phyloP scores from a whole-genome alignment of 2,888 invertebrate species.

The Horisme vitalbata region DNA sequence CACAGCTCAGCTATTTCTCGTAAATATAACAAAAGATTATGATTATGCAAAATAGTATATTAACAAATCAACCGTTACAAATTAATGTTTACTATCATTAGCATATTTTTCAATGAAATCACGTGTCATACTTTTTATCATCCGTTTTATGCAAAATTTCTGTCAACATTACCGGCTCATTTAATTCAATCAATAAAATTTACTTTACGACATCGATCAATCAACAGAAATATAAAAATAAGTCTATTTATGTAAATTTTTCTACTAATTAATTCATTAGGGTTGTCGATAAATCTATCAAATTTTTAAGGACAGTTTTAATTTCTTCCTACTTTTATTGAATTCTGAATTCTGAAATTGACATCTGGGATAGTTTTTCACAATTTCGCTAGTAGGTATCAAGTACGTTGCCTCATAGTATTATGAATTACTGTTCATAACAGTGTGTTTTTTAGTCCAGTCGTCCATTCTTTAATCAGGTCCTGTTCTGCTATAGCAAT shows the following conservation, averaged over 20 bases:
- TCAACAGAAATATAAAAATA: constrained; percentile 49
- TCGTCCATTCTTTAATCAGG: too few species aligned
- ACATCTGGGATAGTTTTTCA: too few species aligned
- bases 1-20: constrained; percentile 32
- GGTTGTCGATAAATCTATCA: constrained; percentile 54
- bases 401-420: too few species aligned
- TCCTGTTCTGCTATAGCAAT: too few species aligned
- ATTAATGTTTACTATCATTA: constrained; percentile 78
- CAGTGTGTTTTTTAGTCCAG: too few species aligned
- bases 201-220: constrained; percentile 73
- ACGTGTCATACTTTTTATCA: constrained; percentile 63
- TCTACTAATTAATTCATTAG: constrained; percentile 70
- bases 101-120: constrained; percentile 72
- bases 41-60: constrained; percentile 75
- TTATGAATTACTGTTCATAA: too few species aligned
- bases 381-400: too few species aligned
- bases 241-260: constrained; percentile 64
- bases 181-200: constrained; percentile 52
- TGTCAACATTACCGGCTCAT: constrained; percentile 58
- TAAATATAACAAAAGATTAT: constrained; percentile 37
- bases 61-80: constrained; percentile 82
- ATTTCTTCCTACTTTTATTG: too few species aligned
- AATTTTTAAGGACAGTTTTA: constrained; percentile 38
- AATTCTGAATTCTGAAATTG: too few species aligned
- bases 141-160: constrained; percentile 49